phyloP scores from a whole-genome alignment of 2,888 invertebrate species.

The Monopis laevigella region DNA sequence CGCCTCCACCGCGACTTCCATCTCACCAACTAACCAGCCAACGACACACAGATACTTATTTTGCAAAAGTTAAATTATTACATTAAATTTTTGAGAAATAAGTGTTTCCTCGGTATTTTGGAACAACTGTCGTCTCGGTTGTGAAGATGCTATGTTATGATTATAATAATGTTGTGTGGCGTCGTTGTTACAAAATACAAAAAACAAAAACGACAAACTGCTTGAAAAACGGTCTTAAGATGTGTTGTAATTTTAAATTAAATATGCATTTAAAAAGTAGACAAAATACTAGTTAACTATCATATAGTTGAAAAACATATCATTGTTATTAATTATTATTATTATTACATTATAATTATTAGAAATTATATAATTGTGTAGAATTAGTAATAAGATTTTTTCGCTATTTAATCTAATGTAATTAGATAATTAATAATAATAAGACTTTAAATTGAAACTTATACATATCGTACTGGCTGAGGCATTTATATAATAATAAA shows the following conservation, averaged over 20 bases:
- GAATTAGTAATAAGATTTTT: too few species aligned
- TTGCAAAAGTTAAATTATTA: too few species aligned
- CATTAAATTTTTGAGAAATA: too few species aligned
- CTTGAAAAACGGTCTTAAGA: not conserved
- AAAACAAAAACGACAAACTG: not conserved
- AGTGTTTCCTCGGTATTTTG: too few species aligned
- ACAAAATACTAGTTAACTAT: not conserved
- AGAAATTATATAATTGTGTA: too few species aligned
- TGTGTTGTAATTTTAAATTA: not conserved
- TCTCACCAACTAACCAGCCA: too few species aligned
- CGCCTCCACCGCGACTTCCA: constrained; percentile 76
- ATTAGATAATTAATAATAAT: constrained; percentile 29
- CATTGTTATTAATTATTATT: constrained; percentile 24
- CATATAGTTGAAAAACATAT: constrained; percentile 23
- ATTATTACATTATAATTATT: too few species aligned
- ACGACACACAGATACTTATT: too few species aligned
- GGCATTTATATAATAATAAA: constrained; percentile 51
- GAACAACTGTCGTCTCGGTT: too few species aligned
- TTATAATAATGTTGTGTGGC: too few species aligned
- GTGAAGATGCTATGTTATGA: too few species aligned
- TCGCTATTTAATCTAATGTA: constrained; percentile 3
- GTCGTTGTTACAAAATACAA: too few species aligned
- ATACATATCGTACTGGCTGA: constrained; percentile 65
- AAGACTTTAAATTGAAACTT: constrained; percentile 55
- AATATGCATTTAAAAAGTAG: not conserved